phyloP scores from a whole-genome alignment of 2,797 vertebrate genomes.

The Ctenopoma kingsleyae region DNA sequence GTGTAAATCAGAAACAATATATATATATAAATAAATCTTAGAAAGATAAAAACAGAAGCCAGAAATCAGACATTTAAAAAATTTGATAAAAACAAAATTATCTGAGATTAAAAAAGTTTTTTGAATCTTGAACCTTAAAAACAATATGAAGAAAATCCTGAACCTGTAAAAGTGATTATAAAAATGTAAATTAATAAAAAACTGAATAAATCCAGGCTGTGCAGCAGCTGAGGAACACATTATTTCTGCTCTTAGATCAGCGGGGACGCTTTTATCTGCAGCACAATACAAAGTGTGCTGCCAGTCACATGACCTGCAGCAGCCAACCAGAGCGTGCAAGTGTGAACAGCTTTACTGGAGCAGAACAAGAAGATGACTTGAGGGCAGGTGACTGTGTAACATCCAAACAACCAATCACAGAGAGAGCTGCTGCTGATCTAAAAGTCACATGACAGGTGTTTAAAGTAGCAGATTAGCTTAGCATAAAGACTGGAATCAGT shows the following conservation, averaged over 20 bases:
- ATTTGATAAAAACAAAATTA: not conserved
- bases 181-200: not conserved
- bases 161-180: not conserved
- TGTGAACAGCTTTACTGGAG: constrained; percentile 67
- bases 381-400: constrained; percentile 34
- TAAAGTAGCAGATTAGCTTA: constrained; percentile 21
- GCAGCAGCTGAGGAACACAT: constrained; percentile 8
- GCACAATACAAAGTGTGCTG: constrained; percentile 34
- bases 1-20: no score
- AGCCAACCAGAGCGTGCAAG: constrained; percentile 57
- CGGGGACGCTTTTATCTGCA: constrained; percentile 52
- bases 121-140: not conserved
- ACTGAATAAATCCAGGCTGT: not conserved
- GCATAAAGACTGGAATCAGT: not conserved
- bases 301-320: constrained; percentile 49
- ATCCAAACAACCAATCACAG: constrained; percentile 47
- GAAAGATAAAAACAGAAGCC: not conserved
- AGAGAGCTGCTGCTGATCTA: constrained; percentile 12
- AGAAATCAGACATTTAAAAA: not conserved
- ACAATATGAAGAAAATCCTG: no score
- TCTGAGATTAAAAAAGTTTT: no score
- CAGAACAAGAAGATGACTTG: constrained; percentile 57
- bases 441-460: not conserved
- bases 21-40: not conserved
- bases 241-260: constrained; percentile 31